phyloP scores from a whole-genome alignment of 2,113 vertebrate genomes.

The Pedionomus torquatus region DNA sequence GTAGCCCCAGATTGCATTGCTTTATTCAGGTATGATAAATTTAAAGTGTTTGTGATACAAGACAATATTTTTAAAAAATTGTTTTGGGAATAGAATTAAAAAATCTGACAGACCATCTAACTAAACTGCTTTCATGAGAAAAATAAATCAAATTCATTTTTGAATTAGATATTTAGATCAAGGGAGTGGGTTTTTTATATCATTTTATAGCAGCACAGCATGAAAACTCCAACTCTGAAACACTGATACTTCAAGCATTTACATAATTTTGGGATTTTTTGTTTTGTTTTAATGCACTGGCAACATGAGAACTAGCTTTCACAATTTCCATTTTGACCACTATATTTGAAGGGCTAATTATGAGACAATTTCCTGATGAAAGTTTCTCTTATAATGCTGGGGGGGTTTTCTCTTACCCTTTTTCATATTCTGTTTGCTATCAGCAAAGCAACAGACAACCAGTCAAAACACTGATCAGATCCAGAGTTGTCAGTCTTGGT shows the following conservation, averaged over 20 bases:
- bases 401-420: neutral
- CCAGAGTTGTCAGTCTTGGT: neutral
- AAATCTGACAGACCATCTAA: neutral
- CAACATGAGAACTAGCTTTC: neutral
- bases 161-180: neutral
- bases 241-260: neutral
- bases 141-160: neutral
- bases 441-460: neutral
- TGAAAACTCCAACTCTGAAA: neutral
- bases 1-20: neutral
- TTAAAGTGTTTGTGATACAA: neutral
- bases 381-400: neutral
- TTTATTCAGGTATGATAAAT: neutral
- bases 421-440: neutral
- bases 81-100: neutral
- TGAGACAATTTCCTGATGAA: neutral
- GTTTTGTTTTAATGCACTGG: neutral
- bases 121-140: neutral
- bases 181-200: neutral
- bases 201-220: neutral
- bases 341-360: neutral
- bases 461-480: neutral
- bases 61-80: neutral
- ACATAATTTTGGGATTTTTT: accelerated
- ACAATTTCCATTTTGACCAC: neutral